Conservation (phyloP, 2,113 vertebrate species). For the Crypturellus undulatus region DNA sequence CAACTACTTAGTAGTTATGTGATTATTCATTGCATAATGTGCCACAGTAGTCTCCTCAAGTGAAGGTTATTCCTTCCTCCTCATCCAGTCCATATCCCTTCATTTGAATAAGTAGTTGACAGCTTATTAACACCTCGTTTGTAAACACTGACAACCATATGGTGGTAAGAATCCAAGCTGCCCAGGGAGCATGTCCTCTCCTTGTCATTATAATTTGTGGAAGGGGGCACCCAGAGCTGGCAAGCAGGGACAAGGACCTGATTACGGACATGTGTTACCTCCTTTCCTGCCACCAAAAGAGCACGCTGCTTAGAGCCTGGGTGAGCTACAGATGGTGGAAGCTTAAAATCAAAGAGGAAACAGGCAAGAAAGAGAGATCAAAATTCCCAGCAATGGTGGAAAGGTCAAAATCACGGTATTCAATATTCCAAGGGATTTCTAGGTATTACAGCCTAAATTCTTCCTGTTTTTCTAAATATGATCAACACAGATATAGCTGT, state of each 20-base stretch:
- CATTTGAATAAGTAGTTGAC: not conserved
- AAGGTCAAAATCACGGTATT: not conserved
- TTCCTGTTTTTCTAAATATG: not conserved
- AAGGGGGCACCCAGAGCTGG: not conserved
- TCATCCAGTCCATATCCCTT: not conserved
- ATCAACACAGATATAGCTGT: not conserved
- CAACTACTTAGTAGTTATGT: not conserved
- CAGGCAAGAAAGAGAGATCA: not conserved
- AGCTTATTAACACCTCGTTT: constrained; percentile 13
- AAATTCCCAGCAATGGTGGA: not conserved
- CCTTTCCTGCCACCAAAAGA: not conserved
- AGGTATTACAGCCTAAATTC: not conserved
- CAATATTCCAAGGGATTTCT: not conserved
- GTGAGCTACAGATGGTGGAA: fast-evolving
- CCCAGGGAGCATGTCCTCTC: not conserved
- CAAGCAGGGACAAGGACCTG: not conserved
- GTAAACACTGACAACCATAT: not conserved
- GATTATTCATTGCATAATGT: not conserved
- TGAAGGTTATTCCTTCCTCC: constrained; percentile 20
- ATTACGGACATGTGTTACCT: not conserved
- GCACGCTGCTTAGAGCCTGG: fast-evolving
- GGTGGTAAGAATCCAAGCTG: not conserved
- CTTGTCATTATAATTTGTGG: not conserved
- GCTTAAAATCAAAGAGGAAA: not conserved
- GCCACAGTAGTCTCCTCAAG: not conserved